Percentiles rank a stretch among this genome's conserved stretches.
Conservation (phyloP, 1,140 invertebrate genomes). For the Neomicropteryx cornuta region DNA sequence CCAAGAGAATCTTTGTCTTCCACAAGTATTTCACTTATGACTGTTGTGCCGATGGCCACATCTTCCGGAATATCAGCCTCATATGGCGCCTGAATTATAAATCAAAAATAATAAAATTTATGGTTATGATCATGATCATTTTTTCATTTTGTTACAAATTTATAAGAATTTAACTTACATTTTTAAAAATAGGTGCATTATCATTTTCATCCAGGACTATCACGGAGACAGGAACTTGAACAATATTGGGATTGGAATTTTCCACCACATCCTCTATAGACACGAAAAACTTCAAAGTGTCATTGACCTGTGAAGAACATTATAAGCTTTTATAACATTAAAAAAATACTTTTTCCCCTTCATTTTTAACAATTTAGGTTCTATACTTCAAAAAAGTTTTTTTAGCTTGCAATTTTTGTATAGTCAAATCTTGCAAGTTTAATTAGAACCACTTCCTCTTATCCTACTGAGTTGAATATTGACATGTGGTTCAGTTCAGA, state of each 20-base stretch:
- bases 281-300: conserved; percentile 63
- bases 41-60: conserved; percentile 56
- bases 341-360: no score
- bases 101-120: no score
- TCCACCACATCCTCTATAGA: conserved; percentile 67
- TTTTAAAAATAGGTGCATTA: conserved; percentile 70
- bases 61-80: conserved; percentile 70
- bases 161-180: conserved; percentile 47
- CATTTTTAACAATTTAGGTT: no score
- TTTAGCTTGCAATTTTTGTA: no score
- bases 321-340: no score
- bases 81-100: conserved; percentile 55
- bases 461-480: no score
- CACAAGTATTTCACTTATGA: conserved; percentile 61
- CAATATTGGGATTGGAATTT: conserved; percentile 60
- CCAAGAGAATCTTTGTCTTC: conserved; percentile 71
- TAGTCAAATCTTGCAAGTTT: no score
- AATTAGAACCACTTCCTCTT: no score
- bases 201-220: conserved; percentile 85
- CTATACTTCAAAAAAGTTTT: no score
- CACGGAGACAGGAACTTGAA: conserved; percentile 65
- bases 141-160: background rate
- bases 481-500: no score
- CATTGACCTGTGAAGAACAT: conserved; percentile 49
- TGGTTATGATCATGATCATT: conserved; percentile 1